Conservation (phyloP, 2,888 invertebrate species). For the Scaptomyza reducta region DNA sequence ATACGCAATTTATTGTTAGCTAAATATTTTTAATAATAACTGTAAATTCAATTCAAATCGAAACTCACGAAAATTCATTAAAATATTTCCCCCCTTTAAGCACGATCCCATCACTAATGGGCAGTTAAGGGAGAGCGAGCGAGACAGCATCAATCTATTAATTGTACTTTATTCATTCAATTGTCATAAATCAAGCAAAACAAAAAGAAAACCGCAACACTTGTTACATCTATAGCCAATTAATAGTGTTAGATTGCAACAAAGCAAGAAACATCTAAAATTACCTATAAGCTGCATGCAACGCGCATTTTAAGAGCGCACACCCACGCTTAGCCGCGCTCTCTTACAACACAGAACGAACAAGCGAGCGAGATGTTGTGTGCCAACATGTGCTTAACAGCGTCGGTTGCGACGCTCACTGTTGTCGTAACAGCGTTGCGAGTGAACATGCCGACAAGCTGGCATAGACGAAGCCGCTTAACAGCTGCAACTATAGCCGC, state of each 20-base stretch:
- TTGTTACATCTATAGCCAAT: conserved; percentile 20
- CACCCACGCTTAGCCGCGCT: neutral
- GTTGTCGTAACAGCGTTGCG: conserved; percentile 39
- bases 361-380: no score
- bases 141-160: no score
- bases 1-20: no score
- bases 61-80: no score
- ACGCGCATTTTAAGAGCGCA: conserved; percentile 27
- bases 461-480: neutral
- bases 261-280: neutral
- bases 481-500: conserved; percentile 31
- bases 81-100: no score
- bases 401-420: conserved; percentile 24
- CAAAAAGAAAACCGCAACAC: conserved; percentile 11
- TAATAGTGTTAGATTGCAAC: conserved; percentile 2
- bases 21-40: no score
- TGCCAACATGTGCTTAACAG: conserved; percentile 30
- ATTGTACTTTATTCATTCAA: no score
- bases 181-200: neutral
- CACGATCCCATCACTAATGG: neutral
- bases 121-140: neutral
- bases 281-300: neutral
- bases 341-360: conserved; percentile 4
- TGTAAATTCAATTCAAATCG: no score
- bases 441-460: neutral